Evolutionary conservation across 2,113 vertebrate genomes (phyloP).

Genomic region (Dicaeum eximium): DNA sequence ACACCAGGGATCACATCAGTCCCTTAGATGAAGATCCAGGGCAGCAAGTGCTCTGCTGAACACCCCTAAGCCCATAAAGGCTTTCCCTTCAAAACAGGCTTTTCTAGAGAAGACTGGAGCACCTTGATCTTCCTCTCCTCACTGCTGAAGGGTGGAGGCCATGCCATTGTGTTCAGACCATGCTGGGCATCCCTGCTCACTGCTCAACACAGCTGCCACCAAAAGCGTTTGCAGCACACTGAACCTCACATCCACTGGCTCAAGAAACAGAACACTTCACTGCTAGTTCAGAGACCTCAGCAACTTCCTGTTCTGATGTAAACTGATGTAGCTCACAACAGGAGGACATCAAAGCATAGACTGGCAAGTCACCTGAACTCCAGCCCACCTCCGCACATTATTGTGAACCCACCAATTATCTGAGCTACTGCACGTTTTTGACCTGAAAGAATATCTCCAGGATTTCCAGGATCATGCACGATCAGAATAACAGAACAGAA

Average conservation of each 20-base stretch:
- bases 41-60: background rate
- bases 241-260: background rate
- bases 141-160: background rate
- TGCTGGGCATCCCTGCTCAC: background rate
- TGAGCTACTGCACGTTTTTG: background rate
- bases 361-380: background rate
- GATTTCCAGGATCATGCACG: background rate
- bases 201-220: background rate
- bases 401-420: background rate
- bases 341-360: background rate
- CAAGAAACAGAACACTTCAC: background rate
- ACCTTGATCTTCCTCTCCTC: background rate
- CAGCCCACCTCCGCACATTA: fast-evolving
- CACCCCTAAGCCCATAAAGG: background rate
- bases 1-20: background rate
- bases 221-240: fast-evolving
- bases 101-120: background rate
- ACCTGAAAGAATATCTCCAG: background rate
- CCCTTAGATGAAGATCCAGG: background rate
- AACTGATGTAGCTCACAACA: background rate
- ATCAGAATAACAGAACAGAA: background rate
- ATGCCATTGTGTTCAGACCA: fast-evolving
- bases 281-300: background rate
- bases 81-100: background rate
- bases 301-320: background rate